Percentiles rank a stretch among this genome's conserved stretches.
phyloP scores from a whole-genome alignment of 1,140 invertebrate genomes.

The Coenobita brevimanus region DNA sequence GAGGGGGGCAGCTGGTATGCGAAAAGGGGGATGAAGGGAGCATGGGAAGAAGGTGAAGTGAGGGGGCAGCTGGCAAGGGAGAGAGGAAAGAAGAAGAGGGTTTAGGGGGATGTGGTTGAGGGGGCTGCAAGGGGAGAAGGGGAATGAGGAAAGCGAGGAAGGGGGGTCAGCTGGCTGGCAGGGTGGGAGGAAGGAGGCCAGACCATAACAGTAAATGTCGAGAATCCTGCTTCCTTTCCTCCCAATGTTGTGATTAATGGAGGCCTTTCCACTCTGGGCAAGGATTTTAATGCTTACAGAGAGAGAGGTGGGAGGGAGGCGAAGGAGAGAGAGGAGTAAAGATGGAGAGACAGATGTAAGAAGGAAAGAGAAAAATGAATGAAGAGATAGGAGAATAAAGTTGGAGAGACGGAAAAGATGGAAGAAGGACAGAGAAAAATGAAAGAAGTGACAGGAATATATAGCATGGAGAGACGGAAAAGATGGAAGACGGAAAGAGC shows the following conservation, averaged over 20 bases:
- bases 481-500: too few relatives aligned
- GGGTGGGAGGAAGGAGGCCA: too few relatives aligned
- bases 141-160: background rate
- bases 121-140: background rate
- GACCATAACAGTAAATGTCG: too few relatives aligned
- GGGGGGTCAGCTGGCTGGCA: background rate
- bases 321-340: background rate
- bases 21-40: too few relatives aligned
- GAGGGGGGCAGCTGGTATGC: too few relatives aligned
- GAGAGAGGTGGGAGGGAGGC: background rate
- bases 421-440: background rate
- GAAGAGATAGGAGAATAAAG: too few relatives aligned
- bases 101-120: too few relatives aligned
- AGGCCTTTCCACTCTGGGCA: background rate
- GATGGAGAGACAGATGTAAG: background rate
- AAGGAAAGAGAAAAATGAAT: too few relatives aligned
- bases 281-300: slow-evolving; percentile 15
- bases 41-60: background rate
- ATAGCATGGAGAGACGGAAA: background rate
- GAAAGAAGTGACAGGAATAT: too few relatives aligned
- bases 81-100: too few relatives aligned
- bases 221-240: background rate
- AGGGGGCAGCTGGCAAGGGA: background rate
- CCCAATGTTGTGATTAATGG: slow-evolving; percentile 10
- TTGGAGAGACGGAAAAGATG: background rate